Percentiles rank a stretch among this genome's conserved stretches.
These are phyloP conservation scores for Parnassius orleans DNA, from an alignment of 2,888 invertebrate species.

Conservation along the genomic window DNA sequence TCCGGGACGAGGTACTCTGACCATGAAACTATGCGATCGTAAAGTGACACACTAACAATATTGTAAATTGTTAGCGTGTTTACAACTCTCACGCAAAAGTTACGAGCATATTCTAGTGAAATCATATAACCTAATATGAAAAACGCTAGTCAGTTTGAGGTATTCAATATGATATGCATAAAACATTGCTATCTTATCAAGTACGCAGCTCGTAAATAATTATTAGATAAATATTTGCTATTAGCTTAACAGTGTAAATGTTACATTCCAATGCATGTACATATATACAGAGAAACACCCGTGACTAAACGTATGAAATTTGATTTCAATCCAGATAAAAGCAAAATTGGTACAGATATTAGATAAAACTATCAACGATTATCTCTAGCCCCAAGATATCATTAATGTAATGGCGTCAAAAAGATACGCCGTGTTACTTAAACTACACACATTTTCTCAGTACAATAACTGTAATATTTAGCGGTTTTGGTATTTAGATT, in stretches of 20 bases:
- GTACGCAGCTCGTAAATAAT: conserved; percentile 17
- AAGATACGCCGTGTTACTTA: not conserved
- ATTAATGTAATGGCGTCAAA: conserved; percentile 35
- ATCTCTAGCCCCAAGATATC: conserved; percentile 54
- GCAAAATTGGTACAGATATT: conserved; percentile 31
- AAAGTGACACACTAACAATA: too few species aligned
- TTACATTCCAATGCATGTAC: conserved; percentile 9
- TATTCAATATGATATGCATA: not conserved
- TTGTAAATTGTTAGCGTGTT: too few species aligned
- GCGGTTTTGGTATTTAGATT: too few species aligned
- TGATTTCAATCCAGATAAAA: conserved; percentile 24
- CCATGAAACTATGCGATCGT: too few species aligned
- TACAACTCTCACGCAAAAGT: too few species aligned
- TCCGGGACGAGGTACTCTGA: too few species aligned
- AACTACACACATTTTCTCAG: too few species aligned
- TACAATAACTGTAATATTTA: too few species aligned
- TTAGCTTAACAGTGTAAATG: not conserved
- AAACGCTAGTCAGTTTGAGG: too few species aligned
- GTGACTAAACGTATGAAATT: conserved; percentile 18
- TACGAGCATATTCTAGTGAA: too few species aligned
- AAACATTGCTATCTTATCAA: conserved; percentile 13
- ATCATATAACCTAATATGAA: too few species aligned
- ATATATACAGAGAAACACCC: conserved; percentile 12
- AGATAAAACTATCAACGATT: conserved; percentile 48
- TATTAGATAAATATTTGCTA: conserved; percentile 21